Evolutionary conservation across 2,113 vertebrate genomes (phyloP).

Genomic region (Oplegnathus fasciatus): DNA sequence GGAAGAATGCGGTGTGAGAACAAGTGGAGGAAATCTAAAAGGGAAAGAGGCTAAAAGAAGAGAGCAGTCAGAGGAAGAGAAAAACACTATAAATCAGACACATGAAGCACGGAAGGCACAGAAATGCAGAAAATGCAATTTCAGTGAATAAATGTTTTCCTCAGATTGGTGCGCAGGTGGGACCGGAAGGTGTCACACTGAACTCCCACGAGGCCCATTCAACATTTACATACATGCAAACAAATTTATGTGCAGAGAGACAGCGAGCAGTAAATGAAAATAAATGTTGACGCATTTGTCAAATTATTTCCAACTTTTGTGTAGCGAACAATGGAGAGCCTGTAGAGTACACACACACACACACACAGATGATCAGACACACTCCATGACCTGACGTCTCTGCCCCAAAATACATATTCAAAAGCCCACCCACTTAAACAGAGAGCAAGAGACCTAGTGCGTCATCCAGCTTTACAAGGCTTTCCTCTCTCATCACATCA

Average conservation of each 20-base stretch:
- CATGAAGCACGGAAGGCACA: no score
- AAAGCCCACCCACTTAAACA: neutral
- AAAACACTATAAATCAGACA: no score
- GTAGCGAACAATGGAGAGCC: neutral
- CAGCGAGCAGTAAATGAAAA: constrained; percentile 37
- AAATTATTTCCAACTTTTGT: neutral
- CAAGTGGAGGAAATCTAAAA: neutral
- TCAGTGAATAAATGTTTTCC: neutral
- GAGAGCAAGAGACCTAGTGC: neutral
- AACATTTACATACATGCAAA: constrained; percentile 23
- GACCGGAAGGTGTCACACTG: neutral
- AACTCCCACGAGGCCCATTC: neutral
- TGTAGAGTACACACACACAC: neutral
- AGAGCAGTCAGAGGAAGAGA: no score
- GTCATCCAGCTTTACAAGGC: neutral
- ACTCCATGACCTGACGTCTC: neutral
- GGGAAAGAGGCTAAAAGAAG: neutral
- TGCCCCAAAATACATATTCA: neutral
- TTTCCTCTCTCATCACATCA: constrained; percentile 25
- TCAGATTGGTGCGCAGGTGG: neutral
- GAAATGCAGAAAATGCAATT: no score
- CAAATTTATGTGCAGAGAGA: constrained; percentile 33
- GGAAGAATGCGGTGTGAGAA: no score
- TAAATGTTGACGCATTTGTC: constrained; percentile 36
- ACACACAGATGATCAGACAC: neutral